Evolutionary conservation across 2,113 vertebrate genomes (phyloP).

Genomic region (Megalops atlanticus): DNA sequence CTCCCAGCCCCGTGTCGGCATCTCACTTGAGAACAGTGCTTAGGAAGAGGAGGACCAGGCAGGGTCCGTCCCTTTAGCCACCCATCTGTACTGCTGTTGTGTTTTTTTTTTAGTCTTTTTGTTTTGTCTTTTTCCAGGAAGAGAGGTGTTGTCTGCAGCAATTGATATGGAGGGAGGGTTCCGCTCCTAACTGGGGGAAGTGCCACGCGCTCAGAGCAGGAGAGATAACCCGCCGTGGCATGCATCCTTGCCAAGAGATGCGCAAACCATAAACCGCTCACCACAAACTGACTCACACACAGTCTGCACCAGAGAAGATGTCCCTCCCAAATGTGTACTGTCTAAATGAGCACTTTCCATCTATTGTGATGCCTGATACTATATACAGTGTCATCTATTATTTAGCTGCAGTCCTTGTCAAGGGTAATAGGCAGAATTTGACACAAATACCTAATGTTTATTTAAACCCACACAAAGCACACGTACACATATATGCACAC

Average conservation of each 20-base stretch:
- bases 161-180: slow-evolving; percentile 6
- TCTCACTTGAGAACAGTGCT: background rate
- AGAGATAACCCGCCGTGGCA: background rate
- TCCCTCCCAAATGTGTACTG: no score
- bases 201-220: background rate
- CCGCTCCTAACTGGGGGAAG: background rate
- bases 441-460: background rate
- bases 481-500: background rate
- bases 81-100: background rate
- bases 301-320: no score
- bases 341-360: no score
- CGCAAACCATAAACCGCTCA: background rate
- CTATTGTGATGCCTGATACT: no score
- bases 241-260: background rate
- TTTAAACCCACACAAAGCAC: background rate
- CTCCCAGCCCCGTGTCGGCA: background rate
- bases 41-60: background rate
- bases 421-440: background rate
- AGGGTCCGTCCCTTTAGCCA: no score
- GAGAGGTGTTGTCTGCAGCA: background rate
- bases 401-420: background rate
- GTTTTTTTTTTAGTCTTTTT: no score
- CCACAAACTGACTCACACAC: no score
- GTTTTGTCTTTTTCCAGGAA: slow-evolving; percentile 20
- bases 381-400: background rate